phyloP scores from a whole-genome alignment of 2,797 vertebrate species.

The Cheirogaleus major region DNA sequence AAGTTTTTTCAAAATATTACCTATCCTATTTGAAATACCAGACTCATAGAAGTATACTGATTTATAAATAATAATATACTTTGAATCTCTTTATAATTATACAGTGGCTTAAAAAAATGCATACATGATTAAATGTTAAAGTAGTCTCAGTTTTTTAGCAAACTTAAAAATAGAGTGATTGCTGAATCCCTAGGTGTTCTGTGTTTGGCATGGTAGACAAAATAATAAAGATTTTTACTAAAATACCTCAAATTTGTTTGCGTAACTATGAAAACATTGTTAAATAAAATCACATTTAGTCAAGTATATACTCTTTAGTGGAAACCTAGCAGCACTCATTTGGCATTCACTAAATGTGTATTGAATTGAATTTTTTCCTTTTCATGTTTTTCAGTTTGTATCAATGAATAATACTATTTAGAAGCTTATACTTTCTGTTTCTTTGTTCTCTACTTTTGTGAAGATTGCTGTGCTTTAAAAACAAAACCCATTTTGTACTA shows the following conservation, averaged over 20 bases:
- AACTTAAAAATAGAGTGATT: background rate
- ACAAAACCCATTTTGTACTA: background rate
- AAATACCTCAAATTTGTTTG: background rate
- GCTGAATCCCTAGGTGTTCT: background rate
- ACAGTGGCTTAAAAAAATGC: background rate
- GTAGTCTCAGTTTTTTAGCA: background rate
- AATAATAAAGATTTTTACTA: background rate
- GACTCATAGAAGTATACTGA: background rate
- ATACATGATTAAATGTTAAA: background rate
- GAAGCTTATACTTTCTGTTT: background rate
- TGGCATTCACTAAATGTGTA: background rate
- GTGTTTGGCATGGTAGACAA: background rate
- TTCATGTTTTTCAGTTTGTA: background rate
- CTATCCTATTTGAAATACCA: background rate
- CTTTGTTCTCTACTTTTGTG: background rate
- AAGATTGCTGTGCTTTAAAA: background rate
- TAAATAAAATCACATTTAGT: slow-evolving; percentile 4
- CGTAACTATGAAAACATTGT: background rate
- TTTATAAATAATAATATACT: background rate
- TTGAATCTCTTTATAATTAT: background rate
- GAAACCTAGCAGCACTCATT: background rate
- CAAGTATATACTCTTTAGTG: background rate
- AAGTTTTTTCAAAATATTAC: background rate
- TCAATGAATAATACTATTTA: background rate
- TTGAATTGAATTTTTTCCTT: background rate